Conservation (phyloP, 2,113 vertebrate genomes). For the Oreocharis arfaki region DNA sequence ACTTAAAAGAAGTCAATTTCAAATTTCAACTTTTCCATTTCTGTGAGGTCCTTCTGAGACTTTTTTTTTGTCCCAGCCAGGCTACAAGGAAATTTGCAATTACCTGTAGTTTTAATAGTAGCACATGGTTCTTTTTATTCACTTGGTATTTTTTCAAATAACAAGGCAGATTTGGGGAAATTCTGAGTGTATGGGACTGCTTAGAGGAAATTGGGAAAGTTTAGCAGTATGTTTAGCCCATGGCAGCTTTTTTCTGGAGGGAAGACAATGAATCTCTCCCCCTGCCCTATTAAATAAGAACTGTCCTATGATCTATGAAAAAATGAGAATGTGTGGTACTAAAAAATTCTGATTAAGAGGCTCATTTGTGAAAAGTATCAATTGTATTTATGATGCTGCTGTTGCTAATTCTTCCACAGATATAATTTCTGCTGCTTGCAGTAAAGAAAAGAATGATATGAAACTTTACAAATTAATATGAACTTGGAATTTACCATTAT, state of each 20-base stretch:
- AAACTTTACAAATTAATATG: background rate
- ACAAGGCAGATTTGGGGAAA: background rate
- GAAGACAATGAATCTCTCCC: background rate
- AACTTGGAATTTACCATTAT: conserved; percentile 5
- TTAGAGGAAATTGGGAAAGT: background rate
- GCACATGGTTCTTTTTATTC: background rate
- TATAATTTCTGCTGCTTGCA: fast-evolving
- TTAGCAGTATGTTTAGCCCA: background rate
- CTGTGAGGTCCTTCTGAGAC: background rate
- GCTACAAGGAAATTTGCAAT: background rate
- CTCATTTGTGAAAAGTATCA: background rate
- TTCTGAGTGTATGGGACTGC: background rate
- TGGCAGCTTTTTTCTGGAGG: background rate
- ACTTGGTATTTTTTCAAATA: background rate
- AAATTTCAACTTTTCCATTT: background rate
- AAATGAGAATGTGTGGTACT: background rate
- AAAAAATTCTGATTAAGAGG: background rate
- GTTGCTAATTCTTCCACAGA: background rate
- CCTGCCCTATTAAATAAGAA: background rate
- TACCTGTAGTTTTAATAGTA: background rate
- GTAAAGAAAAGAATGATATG: background rate
- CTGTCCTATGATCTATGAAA: background rate
- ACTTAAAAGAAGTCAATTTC: background rate
- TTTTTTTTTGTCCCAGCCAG: background rate
- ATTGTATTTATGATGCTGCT: background rate